Evolutionary conservation across 2,888 invertebrate species (phyloP).

Genomic region (Lampropteryx suffumata): DNA sequence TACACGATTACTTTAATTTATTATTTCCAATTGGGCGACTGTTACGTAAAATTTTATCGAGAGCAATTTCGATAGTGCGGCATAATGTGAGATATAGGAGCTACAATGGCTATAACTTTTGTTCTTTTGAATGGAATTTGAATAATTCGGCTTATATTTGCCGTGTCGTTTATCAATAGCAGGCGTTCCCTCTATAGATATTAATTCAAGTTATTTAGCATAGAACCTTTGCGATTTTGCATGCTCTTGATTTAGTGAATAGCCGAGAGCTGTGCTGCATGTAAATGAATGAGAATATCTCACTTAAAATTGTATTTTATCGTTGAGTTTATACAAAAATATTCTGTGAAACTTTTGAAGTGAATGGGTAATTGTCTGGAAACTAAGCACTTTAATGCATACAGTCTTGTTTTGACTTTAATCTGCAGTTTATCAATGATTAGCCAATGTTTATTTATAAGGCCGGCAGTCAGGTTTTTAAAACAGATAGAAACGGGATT

Average conservation of each 20-base stretch:
- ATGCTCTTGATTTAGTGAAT: constrained; percentile 50
- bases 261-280: constrained; percentile 35
- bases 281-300: constrained; percentile 40
- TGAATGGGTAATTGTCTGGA: constrained; percentile 32
- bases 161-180: constrained; percentile 54
- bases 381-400: constrained; percentile 19
- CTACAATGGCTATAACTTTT: constrained; percentile 68
- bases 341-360: constrained; percentile 24
- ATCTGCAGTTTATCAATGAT: constrained; percentile 7
- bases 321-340: constrained; percentile 27
- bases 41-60: constrained; percentile 71
- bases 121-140: constrained; percentile 64
- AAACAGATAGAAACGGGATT: background rate
- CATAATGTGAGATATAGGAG: constrained; percentile 64
- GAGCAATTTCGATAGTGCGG: constrained; percentile 76
- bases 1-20: constrained; percentile 72
- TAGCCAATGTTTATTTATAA: background rate
- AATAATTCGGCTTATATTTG: constrained; percentile 71
- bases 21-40: constrained; percentile 62
- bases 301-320: constrained; percentile 34
- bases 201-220: constrained; percentile 58
- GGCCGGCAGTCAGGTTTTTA: too few relatives aligned
- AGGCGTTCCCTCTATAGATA: constrained; percentile 37
- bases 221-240: constrained; percentile 49
- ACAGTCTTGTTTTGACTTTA: constrained; percentile 16